phyloP scores from a whole-genome alignment of 2,113 vertebrate genomes.

The Callospermophilus lateralis region DNA sequence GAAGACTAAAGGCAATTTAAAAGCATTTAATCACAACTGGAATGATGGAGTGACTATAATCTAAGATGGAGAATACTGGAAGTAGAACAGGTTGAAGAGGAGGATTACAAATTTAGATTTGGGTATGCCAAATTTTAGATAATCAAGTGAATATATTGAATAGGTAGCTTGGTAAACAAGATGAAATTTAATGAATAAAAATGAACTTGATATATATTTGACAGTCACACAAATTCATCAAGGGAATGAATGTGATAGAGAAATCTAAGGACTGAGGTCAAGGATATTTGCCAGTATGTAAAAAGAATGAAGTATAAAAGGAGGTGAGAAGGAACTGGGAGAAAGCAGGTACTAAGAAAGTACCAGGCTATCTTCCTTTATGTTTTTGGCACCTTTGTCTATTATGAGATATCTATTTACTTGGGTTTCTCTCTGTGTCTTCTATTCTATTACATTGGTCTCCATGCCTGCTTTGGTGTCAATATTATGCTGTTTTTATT shows the following conservation, averaged over 20 bases:
- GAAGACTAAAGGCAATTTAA: neutral
- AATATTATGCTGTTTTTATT: too few relatives aligned
- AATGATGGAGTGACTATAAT: neutral
- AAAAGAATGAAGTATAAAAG: neutral
- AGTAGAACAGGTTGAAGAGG: fast-evolving
- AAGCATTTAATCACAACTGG: neutral
- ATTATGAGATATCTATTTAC: too few relatives aligned
- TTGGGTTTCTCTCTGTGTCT: too few relatives aligned
- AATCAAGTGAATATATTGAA: neutral
- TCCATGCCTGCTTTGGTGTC: too few relatives aligned
- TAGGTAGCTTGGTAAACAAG: neutral
- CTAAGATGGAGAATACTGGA: neutral
- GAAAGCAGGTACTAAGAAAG: too few relatives aligned
- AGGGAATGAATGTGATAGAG: neutral
- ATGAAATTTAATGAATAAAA: neutral
- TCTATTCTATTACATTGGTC: too few relatives aligned
- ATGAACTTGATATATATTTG: neutral
- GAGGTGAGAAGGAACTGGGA: neutral
- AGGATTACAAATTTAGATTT: neutral
- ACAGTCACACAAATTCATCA: neutral
- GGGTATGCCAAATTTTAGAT: neutral
- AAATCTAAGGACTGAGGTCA: neutral
- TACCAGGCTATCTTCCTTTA: too few relatives aligned
- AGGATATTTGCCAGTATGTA: neutral
- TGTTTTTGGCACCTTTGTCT: too few relatives aligned